Evolutionary conservation across 2,888 invertebrate genomes (phyloP), one percentile per base, ranked within the genome.

Genomic region (Rhogogaster chlorosoma): DNA sequence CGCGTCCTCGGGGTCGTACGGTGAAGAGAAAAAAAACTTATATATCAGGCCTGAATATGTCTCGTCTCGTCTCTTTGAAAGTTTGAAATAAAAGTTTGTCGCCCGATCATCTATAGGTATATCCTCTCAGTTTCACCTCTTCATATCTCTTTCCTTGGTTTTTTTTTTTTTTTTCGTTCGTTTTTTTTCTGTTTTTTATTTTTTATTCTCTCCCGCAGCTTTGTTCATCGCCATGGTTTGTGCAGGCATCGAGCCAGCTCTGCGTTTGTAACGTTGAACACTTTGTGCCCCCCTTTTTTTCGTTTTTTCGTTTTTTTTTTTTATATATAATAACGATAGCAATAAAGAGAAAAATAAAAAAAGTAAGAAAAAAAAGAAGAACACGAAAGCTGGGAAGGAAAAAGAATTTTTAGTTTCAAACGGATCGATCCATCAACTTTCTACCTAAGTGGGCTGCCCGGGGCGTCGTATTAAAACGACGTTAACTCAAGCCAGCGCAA

Each of bases 401-500:
- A 18, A 32, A 32, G 18, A 67, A 18, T 29, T 32, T 32, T 67
- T 67, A 12, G 15, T 32, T 67, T 67, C 67, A 73, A 73, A 73
- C 42, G 42, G 18, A 77, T 53, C 77, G 77, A 77, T 77, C 77
- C 49, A 77, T 77, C 53, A 77, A 77, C 49, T 29, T 77, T 32
- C 29, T 77, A 77, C 42, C 71, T 49, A 53, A 77, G 29, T 53
- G 77, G 29, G 49, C 45, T 77, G 49, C 49, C 77, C 77, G 53
- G 77, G 77, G 77, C 45, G 77, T 77, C 77, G 77, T 77, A 77
- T 77, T 77, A 77, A 77, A 77, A 77, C 77, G 77, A 77, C 49
- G 77, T 77, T 77, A 77, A 77, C 49, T 77, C 29, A 49, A 49
- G 29, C 77, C 45, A 29, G 77, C 22, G 45, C 75, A 38, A 75